phyloP scores from a whole-genome alignment of 2,888 invertebrate genomes.

The Sarcophaga rosellei region DNA sequence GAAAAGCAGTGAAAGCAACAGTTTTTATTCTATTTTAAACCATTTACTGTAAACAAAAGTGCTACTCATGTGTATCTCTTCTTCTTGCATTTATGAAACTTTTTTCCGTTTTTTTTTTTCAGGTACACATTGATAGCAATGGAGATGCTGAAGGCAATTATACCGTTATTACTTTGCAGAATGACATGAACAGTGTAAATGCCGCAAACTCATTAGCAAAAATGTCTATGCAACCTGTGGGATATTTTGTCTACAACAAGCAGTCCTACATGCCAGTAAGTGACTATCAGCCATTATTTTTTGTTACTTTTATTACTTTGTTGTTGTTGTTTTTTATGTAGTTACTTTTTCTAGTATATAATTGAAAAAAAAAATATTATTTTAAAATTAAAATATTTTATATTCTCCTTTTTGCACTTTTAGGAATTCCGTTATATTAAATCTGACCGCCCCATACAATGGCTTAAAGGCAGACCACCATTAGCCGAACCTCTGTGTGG shows the following conservation, averaged over 20 bases:
- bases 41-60: too few relatives aligned
- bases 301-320: too few relatives aligned
- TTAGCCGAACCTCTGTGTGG: constrained; percentile 92
- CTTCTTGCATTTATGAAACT: too few relatives aligned
- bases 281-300: too few relatives aligned
- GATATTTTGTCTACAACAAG: constrained; percentile 87
- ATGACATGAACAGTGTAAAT: constrained; percentile 82
- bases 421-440: constrained; percentile 86
- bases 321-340: too few relatives aligned
- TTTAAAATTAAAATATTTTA: background rate
- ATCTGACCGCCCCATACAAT: constrained; percentile 85
- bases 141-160: constrained; percentile 97
- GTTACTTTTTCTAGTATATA: background rate
- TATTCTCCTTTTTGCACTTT: background rate
- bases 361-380: background rate
- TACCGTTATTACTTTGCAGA: constrained; percentile 90
- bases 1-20: too few relatives aligned
- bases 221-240: constrained; percentile 90
- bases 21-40: too few relatives aligned
- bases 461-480: constrained; percentile 90
- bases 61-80: too few relatives aligned
- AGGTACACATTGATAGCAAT: constrained; percentile 92
- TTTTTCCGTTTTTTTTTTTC: background rate
- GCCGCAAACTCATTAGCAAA: constrained; percentile 80
- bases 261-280: constrained; percentile 84